These are phyloP conservation scores for Metellina segmentata DNA, from an alignment of 2,888 invertebrate species.

Conservation along the genomic window DNA sequence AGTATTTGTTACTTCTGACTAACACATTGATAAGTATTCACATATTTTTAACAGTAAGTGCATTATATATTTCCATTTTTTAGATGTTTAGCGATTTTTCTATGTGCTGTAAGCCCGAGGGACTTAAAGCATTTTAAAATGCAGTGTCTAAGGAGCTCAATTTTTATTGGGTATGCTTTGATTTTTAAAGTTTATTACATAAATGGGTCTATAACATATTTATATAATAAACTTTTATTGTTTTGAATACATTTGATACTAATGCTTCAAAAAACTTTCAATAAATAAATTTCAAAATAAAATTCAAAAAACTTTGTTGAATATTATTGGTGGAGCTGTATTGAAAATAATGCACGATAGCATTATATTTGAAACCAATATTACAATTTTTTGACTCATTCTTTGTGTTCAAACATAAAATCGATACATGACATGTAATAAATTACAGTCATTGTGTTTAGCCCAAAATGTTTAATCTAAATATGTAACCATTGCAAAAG, in stretches of 20 bases:
- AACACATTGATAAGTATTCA: not conserved
- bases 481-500: too few relatives aligned
- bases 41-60: not conserved
- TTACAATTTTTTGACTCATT: too few relatives aligned
- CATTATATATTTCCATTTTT: slow-evolving; percentile 17
- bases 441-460: too few relatives aligned
- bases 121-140: slow-evolving; percentile 28
- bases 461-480: too few relatives aligned
- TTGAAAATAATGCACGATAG: too few relatives aligned
- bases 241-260: not conserved
- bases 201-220: not conserved
- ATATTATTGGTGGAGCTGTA: too few relatives aligned
- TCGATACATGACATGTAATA: too few relatives aligned
- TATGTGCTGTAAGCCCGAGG: slow-evolving; percentile 37
- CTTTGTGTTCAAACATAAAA: too few relatives aligned
- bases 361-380: too few relatives aligned
- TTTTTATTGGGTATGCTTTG: slow-evolving; percentile 52
- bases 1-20: not conserved
- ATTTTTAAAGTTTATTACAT: slow-evolving; percentile 6
- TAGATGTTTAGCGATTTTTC: slow-evolving; percentile 45
- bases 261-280: too few relatives aligned
- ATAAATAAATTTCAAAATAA: too few relatives aligned
- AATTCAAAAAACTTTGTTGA: too few relatives aligned
- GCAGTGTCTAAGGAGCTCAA: slow-evolving; percentile 26
- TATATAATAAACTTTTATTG: not conserved